phyloP scores from a whole-genome alignment of 1,140 invertebrate genomes.

The Littorina saxatilis region DNA sequence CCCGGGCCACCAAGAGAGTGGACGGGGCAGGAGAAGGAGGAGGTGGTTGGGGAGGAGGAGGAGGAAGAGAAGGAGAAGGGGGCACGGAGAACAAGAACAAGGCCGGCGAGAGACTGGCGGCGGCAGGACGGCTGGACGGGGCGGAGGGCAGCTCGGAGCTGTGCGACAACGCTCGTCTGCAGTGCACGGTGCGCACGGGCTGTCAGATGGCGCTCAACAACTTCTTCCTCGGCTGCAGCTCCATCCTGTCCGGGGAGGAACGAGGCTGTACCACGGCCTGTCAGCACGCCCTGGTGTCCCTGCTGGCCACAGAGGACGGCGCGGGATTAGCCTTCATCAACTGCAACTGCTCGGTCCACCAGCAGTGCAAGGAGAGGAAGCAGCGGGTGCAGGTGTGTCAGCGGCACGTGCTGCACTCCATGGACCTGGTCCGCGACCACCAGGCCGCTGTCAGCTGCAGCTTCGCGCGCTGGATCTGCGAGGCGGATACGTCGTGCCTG shows the following conservation, averaged over 20 bases:
- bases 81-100: neutral
- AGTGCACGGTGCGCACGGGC: slow-evolving; percentile 51
- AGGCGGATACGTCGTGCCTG: slow-evolving; percentile 68
- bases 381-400: slow-evolving; percentile 59
- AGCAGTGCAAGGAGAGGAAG: slow-evolving; percentile 55
- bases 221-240: slow-evolving; percentile 56
- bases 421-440: slow-evolving; percentile 51
- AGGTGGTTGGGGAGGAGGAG: neutral
- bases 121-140: neutral
- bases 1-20: neutral
- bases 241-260: slow-evolving; percentile 43
- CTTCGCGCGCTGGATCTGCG: slow-evolving; percentile 65
- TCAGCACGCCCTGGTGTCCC: slow-evolving; percentile 62
- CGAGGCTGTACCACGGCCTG: slow-evolving; percentile 56
- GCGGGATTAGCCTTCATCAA: slow-evolving; percentile 63
- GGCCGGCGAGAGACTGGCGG: neutral
- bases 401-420: slow-evolving; percentile 52
- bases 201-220: slow-evolving; percentile 64
- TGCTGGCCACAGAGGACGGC: slow-evolving; percentile 61
- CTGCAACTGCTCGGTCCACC: slow-evolving; percentile 62
- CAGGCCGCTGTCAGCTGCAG: slow-evolving; percentile 56
- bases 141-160: slow-evolving; percentile 12
- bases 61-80: neutral
- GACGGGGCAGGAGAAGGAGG: neutral
- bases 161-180: slow-evolving; percentile 43